Percentiles rank a stretch among this genome's conserved stretches.
phyloP scores from a whole-genome alignment of 2,113 vertebrate genomes.

The Syrmaticus mikado region DNA sequence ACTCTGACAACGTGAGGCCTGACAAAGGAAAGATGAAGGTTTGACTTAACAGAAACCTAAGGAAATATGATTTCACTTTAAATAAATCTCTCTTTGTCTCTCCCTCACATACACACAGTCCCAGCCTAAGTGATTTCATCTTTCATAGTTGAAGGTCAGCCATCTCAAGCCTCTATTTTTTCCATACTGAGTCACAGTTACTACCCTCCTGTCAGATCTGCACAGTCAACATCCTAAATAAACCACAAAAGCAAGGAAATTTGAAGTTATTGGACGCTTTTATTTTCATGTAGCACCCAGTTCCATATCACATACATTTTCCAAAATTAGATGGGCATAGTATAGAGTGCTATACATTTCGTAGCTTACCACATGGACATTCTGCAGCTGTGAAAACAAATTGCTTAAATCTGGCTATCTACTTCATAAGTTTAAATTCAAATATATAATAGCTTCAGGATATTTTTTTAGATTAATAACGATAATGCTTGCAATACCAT shows the following conservation, averaged over 20 bases:
- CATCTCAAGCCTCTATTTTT: neutral
- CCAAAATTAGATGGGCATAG: slow-evolving; percentile 52
- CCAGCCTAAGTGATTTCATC: slow-evolving; percentile 18
- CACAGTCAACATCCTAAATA: slow-evolving; percentile 19
- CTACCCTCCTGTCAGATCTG: slow-evolving; percentile 16
- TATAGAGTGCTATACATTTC: slow-evolving; percentile 36
- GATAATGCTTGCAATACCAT: slow-evolving; percentile 51
- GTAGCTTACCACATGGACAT: slow-evolving; percentile 63
- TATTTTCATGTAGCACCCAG: slow-evolving; percentile 75
- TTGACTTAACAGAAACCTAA: neutral
- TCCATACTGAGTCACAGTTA: neutral
- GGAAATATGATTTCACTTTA: slow-evolving; percentile 10
- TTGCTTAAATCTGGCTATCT: slow-evolving; percentile 73
- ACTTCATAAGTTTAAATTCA: slow-evolving; percentile 71
- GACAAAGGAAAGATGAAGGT: slow-evolving; percentile 11
- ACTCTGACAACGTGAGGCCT: neutral
- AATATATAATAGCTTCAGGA: slow-evolving; percentile 62
- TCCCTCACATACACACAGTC: accelerated
- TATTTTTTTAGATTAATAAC: slow-evolving; percentile 63
- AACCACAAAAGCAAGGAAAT: slow-evolving; percentile 34
- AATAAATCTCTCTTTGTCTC: neutral
- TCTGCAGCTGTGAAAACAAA: slow-evolving; percentile 77
- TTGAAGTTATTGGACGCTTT: slow-evolving; percentile 63
- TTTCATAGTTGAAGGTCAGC: slow-evolving; percentile 37
- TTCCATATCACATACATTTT: slow-evolving; percentile 71